A percentile compares a stretch with the other conserved stretches of the same genome.
Conservation (phyloP, 2,113 vertebrate species). For the Anoplopoma fimbria region DNA sequence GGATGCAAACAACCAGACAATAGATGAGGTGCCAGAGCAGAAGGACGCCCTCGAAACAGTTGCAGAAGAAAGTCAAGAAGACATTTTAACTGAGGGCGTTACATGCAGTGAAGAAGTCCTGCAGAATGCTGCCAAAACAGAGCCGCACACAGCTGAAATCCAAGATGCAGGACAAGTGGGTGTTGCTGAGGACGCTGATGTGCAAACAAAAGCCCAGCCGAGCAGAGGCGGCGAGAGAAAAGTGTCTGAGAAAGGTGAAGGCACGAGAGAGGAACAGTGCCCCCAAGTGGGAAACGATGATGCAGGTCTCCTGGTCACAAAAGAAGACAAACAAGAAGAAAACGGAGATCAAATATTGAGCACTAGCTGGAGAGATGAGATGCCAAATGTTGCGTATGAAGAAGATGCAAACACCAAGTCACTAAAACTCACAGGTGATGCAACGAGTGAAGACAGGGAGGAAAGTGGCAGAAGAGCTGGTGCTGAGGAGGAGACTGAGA, state of each 20-base stretch:
- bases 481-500: background rate
- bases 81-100: background rate
- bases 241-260: constrained; percentile 9
- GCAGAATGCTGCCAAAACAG: background rate
- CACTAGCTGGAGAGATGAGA: background rate
- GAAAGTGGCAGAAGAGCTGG: background rate
- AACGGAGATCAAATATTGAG: background rate
- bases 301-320: background rate
- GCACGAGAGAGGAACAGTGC: background rate
- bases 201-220: constrained; percentile 33
- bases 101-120: background rate
- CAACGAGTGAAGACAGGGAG: background rate
- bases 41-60: background rate
- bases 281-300: constrained; percentile 13
- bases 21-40: background rate
- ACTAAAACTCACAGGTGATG: background rate
- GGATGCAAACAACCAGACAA: background rate
- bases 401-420: background rate
- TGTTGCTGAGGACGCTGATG: background rate
- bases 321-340: constrained; percentile 17
- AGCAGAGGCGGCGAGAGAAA: constrained; percentile 2
- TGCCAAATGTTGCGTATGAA: background rate
- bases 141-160: background rate
- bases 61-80: constrained; percentile 15
- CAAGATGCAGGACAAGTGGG: constrained; percentile 20